Evolutionary conservation across 1,140 invertebrate genomes (phyloP).

Genomic region (Gerris buenoi): DNA sequence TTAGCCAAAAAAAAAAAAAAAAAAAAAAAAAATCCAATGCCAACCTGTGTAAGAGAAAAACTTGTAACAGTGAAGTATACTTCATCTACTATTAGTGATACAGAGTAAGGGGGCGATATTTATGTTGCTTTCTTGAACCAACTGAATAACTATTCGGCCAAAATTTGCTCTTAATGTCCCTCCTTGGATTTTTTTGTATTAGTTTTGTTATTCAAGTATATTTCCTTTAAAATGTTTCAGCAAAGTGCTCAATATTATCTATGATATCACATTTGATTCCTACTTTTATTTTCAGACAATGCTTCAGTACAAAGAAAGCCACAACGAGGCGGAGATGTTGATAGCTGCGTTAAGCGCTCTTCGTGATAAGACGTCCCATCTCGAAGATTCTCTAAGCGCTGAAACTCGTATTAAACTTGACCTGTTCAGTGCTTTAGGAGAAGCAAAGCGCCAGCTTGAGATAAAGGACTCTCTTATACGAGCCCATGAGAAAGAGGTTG

Average conservation of each 20-base stretch:
- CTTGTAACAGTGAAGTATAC: not conserved
- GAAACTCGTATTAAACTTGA: conserved; percentile 92
- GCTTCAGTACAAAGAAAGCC: conserved; percentile 48
- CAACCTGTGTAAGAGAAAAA: not conserved
- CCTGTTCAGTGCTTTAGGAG: conserved; percentile 87
- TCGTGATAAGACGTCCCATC: conserved; percentile 73
- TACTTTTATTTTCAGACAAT: too few species aligned
- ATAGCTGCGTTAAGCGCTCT: conserved; percentile 62
- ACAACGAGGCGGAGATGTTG: conserved; percentile 63
- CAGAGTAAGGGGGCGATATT: too few species aligned
- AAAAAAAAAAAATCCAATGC: too few species aligned
- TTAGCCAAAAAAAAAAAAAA: too few species aligned
- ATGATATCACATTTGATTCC: too few species aligned
- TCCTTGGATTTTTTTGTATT: not conserved
- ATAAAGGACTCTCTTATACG: conserved; percentile 77
- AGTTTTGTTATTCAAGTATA: too few species aligned
- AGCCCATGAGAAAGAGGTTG: conserved; percentile 76
- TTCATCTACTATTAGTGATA: too few species aligned
- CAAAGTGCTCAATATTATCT: too few species aligned
- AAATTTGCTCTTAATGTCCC: too few species aligned
- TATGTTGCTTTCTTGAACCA: too few species aligned
- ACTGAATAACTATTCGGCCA: too few species aligned
- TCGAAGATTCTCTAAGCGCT: conserved; percentile 83
- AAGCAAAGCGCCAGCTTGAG: conserved; percentile 81
- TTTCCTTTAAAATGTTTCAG: too few species aligned